These are phyloP conservation scores for Acanthosoma haemorrhoidale DNA, from an alignment of 2,888 invertebrate genomes.

Conservation along the genomic window DNA sequence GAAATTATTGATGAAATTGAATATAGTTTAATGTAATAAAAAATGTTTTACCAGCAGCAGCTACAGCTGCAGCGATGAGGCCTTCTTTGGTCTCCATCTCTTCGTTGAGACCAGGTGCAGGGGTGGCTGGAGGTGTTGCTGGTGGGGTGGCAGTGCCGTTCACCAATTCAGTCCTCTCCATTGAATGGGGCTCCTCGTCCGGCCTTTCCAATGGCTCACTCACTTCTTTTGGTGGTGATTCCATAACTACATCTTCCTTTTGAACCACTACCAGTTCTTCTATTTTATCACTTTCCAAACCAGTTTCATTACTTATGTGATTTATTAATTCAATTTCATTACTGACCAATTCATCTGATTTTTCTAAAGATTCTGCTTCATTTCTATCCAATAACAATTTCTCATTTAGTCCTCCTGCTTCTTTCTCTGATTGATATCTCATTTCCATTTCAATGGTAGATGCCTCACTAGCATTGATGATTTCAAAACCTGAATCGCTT, in stretches of 20 bases:
- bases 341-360: not conserved
- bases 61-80: conserved; percentile 37
- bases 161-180: conserved; percentile 17
- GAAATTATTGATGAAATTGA: not conserved
- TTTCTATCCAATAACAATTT: conserved; percentile 15
- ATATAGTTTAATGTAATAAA: not conserved
- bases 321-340: not conserved
- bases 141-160: conserved; percentile 33
- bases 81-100: conserved; percentile 32
- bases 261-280: not conserved
- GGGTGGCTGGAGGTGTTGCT: conserved; percentile 39
- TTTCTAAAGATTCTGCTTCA: conserved; percentile 15
- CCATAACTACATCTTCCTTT: not conserved
- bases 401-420: conserved; percentile 21
- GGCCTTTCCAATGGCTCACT: not conserved
- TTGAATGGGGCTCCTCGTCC: not conserved
- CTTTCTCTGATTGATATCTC: conserved; percentile 17
- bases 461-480: conserved; percentile 24
- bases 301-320: not conserved
- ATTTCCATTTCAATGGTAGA: conserved; percentile 23
- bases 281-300: not conserved
- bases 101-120: conserved; percentile 30
- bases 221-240: not conserved
- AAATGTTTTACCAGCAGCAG: conserved; percentile 31
- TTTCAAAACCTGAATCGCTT: conserved; percentile 26